These are phyloP conservation scores for Ormia ochracea DNA, from an alignment of 2,888 invertebrate genomes.

Conservation along the genomic window DNA sequence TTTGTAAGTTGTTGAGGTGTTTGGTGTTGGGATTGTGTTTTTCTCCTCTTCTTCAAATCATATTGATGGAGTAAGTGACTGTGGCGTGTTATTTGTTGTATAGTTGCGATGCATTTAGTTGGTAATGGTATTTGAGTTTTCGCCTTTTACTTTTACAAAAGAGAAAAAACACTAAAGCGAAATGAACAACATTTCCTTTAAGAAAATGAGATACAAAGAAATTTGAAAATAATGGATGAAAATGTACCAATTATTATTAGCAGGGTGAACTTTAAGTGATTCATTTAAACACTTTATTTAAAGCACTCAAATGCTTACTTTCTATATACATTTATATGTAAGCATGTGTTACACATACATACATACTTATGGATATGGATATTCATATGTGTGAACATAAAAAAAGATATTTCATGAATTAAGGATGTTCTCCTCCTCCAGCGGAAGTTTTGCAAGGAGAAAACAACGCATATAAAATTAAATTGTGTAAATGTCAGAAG, in stretches of 20 bases:
- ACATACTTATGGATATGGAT: background rate
- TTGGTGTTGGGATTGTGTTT: constrained; percentile 27
- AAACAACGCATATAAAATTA: too few relatives aligned
- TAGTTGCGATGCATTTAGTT: constrained; percentile 2
- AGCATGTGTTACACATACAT: background rate
- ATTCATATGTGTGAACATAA: too few relatives aligned
- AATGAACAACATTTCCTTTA: constrained; percentile 67
- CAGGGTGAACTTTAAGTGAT: background rate
- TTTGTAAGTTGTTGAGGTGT: background rate
- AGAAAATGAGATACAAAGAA: background rate
- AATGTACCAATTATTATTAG: constrained; percentile 10
- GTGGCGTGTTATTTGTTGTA: constrained; percentile 12
- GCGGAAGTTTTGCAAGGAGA: too few relatives aligned
- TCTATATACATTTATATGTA: too few relatives aligned
- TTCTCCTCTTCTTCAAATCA: constrained; percentile 31
- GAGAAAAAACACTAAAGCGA: too few relatives aligned
- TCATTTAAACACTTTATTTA: constrained; percentile 4
- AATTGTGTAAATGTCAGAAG: too few relatives aligned
- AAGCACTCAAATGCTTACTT: background rate
- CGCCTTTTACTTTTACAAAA: constrained; percentile 41
- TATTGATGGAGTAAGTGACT: constrained; percentile 11
- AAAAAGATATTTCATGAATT: too few relatives aligned
- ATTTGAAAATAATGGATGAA: background rate
- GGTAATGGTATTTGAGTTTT: constrained; percentile 18
- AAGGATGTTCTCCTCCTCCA: too few relatives aligned